Base-by-base conservation (phyloP, 23 tunicate genomes). In the Phallusia fumigata region DNA sequence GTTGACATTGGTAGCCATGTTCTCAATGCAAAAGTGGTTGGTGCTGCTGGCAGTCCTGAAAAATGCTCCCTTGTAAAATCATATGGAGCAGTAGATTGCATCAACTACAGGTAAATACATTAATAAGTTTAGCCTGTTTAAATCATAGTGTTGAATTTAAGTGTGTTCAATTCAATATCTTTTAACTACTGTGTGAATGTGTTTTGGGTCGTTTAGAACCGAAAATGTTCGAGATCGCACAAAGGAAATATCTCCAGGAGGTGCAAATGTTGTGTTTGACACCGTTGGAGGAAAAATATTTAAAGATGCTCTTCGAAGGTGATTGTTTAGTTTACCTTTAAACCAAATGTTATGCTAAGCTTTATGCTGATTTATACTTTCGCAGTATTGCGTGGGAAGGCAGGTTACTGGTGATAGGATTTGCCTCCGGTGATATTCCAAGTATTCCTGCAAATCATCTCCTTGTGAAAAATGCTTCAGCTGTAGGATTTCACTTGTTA, bases 201-300 rank as follows among this genome's bases (percentile, higher is more conserved):
- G 47, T 5, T 40, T 40, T 3, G 10, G 10, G 10, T 10, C 33
- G 81, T 74, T 12, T 53, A 88, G 87, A 47, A 94, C 85, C 72
- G 98, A 94, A 30, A 86, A 83, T 74, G 52, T 94, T 1, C 49
- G 94, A 85, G 72, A 77, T 36, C 58, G 36, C 36, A 89, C 89
- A 76, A 84, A 75, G 44, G 76, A 81, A 52, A 83, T 89, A 16
- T 76, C 80, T 31, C 77, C 83, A 28, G 21, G 58, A 35, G 98
- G 98, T 45, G 98, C 86, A 31, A 84, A 94, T 86, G 88, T 94
- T 36, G 88, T 94, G 79, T 94, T 94, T 94, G 98, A 94, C 81
- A 81, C 93, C 28, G 98, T 94, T 35, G 98, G 98, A 10, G 98
- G 98, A 53, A 75, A 84, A n/a, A 84, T 76, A 36, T 94, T 89